phyloP scores from a whole-genome alignment of 2,113 vertebrate species.

The Columbina picui region DNA sequence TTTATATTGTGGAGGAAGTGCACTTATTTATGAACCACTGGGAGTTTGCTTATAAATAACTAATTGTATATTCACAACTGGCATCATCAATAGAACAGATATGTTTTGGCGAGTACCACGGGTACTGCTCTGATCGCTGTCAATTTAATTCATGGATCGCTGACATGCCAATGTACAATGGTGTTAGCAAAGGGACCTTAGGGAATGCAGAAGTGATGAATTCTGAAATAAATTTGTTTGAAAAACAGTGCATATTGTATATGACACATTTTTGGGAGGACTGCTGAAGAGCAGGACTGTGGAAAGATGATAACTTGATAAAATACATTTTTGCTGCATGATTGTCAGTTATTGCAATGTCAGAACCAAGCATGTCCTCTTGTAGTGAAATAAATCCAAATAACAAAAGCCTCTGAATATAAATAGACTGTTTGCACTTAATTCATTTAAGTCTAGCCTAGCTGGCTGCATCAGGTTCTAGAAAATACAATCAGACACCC shows the following conservation, averaged over 20 bases:
- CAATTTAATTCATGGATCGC: constrained; percentile 55
- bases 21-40: background rate
- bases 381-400: background rate
- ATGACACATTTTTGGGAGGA: background rate
- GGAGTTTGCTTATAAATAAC: background rate
- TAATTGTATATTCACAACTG: constrained; percentile 13
- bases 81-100: constrained; percentile 6
- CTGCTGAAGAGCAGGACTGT: background rate
- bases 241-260: background rate
- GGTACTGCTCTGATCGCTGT: background rate
- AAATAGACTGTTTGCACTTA: background rate
- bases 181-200: constrained; percentile 15
- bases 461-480: background rate
- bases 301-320: background rate
- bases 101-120: background rate
- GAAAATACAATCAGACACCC: background rate
- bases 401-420: background rate
- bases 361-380: background rate
- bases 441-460: background rate
- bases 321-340: background rate
- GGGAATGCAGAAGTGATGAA: constrained; percentile 14
- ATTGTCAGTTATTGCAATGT: background rate
- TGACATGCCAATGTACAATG: constrained; percentile 9
- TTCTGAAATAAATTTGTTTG: background rate
- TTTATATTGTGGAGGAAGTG: background rate